Conservation (phyloP, 2,113 vertebrate genomes). For the Microtus oregoni region DNA sequence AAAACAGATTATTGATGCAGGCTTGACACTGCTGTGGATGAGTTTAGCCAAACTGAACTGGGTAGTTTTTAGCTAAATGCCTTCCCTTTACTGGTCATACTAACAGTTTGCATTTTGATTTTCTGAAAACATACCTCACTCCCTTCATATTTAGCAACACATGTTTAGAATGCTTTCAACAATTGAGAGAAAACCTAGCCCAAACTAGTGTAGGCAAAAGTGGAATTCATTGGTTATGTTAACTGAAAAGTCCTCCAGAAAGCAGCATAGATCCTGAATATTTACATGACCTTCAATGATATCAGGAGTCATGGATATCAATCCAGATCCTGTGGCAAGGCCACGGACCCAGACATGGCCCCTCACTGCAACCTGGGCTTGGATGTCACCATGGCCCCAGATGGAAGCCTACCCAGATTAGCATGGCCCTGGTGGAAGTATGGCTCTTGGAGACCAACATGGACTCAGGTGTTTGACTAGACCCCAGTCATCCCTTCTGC, state of each 20-base stretch:
- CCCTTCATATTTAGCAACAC: conserved; percentile 17
- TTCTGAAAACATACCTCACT: background rate
- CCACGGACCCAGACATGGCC: no score
- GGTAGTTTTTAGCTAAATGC: conserved; percentile 68
- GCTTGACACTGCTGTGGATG: conserved; percentile 63
- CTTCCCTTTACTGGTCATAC: conserved; percentile 60
- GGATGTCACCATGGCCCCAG: background rate
- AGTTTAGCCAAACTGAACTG: conserved; percentile 71
- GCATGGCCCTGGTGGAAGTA: background rate
- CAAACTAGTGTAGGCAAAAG: conserved; percentile 46
- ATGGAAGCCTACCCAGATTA: background rate
- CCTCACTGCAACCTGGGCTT: background rate
- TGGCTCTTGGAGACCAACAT: background rate
- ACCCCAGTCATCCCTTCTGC: background rate
- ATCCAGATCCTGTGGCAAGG: background rate
- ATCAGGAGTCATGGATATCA: background rate
- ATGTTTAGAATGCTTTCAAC: conserved; percentile 45
- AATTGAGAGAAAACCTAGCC: conserved; percentile 50
- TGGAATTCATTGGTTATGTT: conserved; percentile 61
- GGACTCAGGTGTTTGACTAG: background rate
- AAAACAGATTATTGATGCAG: conserved; percentile 64
- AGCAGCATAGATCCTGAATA: background rate
- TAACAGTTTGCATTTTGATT: conserved; percentile 55
- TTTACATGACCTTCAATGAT: background rate
- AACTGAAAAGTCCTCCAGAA: conserved; percentile 25